Conservation (phyloP, 2,113 vertebrate species). For the Marcusenius ussheri region DNA sequence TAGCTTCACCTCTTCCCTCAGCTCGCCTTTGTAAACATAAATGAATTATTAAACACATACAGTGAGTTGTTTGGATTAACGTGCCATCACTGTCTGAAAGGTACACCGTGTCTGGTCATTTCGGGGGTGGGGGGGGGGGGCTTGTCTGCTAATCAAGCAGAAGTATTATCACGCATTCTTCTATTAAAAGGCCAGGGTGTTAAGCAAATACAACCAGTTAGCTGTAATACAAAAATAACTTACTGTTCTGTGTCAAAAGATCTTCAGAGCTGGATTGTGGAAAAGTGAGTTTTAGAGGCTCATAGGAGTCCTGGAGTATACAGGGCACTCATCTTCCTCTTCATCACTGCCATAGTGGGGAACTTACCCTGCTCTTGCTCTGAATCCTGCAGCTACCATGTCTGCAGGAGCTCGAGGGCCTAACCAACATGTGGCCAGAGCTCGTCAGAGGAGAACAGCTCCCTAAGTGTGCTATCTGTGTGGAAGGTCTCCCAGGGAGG, state of each 20-base stretch:
- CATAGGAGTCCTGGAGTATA: neutral
- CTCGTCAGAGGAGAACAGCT: neutral
- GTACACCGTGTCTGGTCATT: neutral
- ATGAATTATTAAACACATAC: neutral
- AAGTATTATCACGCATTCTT: neutral
- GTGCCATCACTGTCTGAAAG: neutral
- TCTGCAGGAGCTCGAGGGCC: neutral
- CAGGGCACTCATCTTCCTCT: neutral
- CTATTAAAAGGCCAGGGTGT: neutral
- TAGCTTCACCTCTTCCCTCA: neutral
- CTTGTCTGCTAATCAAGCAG: neutral
- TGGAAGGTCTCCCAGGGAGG: neutral
- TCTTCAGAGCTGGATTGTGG: neutral
- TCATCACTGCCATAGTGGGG: neutral
- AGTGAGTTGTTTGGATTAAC: neutral
- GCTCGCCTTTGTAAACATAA: neutral
- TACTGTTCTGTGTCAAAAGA: neutral
- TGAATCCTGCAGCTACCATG: neutral
- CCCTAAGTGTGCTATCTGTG: neutral
- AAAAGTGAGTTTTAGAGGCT: neutral
- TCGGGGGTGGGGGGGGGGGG: neutral
- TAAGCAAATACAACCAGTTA: neutral
- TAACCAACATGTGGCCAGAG: neutral
- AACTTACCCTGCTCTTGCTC: neutral
- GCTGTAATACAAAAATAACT: neutral